Conservation (phyloP, 1,140 invertebrate species). For the Lordiphosa clarofinis region DNA sequence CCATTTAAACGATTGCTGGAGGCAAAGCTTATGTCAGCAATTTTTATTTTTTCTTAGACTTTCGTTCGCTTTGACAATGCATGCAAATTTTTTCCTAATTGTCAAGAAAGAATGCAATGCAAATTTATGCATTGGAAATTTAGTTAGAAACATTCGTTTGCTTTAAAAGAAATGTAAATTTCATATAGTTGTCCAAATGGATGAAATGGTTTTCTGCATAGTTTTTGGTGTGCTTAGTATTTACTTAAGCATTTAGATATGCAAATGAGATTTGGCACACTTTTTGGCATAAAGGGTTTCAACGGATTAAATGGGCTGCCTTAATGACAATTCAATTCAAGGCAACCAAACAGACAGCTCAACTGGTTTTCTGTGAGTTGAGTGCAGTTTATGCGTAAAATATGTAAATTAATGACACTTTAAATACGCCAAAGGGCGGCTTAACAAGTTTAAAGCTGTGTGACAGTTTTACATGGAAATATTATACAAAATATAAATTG, state of each 20-base stretch:
- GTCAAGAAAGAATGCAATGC: constrained; percentile 19
- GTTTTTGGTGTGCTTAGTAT: not conserved
- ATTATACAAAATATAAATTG: constrained; percentile 5
- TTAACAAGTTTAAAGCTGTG: constrained; percentile 2
- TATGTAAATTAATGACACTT: constrained; percentile 52
- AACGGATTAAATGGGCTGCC: constrained; percentile 4
- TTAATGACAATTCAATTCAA: constrained; percentile 53
- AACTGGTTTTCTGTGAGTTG: constrained; percentile 15
- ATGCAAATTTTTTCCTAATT: constrained; percentile 36
- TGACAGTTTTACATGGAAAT: not conserved
- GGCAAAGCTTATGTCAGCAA: not conserved
- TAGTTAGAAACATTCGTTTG: constrained; percentile 18
- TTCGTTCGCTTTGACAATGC: constrained; percentile 16
- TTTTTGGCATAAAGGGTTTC: not conserved
- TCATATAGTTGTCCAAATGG: too few relatives aligned
- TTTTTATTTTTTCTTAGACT: constrained; percentile 1
- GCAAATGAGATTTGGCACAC: constrained; percentile 23
- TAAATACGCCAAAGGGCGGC: constrained; percentile 18
- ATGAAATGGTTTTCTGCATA: constrained; percentile 1
- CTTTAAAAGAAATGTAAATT: too few relatives aligned
- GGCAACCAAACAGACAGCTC: constrained; percentile 15
- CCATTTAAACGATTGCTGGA: too few relatives aligned
- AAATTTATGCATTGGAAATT: constrained; percentile 53
- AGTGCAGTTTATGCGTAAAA: constrained; percentile 36
- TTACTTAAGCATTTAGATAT: constrained; percentile 16